Evolutionary conservation across 2,113 vertebrate species (phyloP).

Genomic region (Corvus cornix): DNA sequence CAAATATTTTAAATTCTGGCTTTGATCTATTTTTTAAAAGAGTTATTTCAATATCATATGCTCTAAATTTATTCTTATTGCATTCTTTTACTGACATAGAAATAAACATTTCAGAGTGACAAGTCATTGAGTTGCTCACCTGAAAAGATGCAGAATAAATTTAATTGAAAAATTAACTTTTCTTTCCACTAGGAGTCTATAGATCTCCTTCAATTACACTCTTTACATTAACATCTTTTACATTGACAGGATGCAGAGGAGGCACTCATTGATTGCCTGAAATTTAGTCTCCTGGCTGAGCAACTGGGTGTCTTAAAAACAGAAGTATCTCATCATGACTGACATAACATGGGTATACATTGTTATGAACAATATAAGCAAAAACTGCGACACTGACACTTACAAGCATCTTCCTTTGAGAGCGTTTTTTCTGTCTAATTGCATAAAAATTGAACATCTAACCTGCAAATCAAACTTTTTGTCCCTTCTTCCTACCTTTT

Average conservation of each 20-base stretch:
- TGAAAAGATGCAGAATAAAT: slow-evolving; percentile 8
- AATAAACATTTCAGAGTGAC: not conserved
- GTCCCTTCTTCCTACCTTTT: not conserved
- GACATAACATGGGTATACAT: not conserved
- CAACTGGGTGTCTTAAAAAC: not conserved
- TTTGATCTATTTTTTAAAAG: slow-evolving; percentile 39
- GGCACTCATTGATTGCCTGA: not conserved
- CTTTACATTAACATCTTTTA: not conserved
- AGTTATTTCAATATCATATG: not conserved
- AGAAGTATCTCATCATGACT: not conserved
- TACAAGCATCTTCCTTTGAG: not conserved
- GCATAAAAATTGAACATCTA: not conserved
- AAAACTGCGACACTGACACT: not conserved
- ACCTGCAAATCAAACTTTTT: not conserved
- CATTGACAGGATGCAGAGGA: not conserved
- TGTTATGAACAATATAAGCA: not conserved
- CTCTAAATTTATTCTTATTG: not conserved
- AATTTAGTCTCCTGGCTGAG: not conserved
- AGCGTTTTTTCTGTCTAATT: not conserved
- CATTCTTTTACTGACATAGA: not conserved
- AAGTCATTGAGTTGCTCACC: not conserved
- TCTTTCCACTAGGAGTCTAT: not conserved
- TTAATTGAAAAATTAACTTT: not conserved
- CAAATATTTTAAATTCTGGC: slow-evolving; percentile 36
- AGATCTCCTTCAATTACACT: not conserved